Evolutionary conservation across 2,797 vertebrate species (phyloP).

Genomic region (Sebastes goodei): DNA sequence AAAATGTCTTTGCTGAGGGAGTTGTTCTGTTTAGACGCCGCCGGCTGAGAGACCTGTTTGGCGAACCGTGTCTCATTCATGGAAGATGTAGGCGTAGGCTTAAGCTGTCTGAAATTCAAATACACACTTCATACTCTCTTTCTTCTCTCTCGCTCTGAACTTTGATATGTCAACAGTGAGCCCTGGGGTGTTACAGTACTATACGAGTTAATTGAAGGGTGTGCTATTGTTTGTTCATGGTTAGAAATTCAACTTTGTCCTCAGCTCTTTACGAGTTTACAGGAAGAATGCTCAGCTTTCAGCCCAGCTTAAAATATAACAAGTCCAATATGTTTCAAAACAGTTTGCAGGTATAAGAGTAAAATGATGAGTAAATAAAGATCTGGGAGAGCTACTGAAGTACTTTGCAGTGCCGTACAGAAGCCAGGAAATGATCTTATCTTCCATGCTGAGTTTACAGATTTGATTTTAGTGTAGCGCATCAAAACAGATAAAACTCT

Average conservation of each 20-base stretch:
- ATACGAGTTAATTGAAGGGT: background rate
- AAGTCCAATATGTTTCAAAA: background rate
- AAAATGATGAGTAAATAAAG: background rate
- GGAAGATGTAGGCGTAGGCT: constrained; percentile 10
- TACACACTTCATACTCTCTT: background rate
- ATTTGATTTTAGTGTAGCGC: background rate
- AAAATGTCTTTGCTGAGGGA: background rate
- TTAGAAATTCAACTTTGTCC: background rate
- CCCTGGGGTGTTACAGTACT: background rate
- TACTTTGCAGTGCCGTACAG: background rate
- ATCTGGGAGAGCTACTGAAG: background rate
- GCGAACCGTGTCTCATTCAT: constrained; percentile 42
- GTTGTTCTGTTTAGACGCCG: background rate
- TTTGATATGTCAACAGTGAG: constrained; percentile 43
- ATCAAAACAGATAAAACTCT: background rate
- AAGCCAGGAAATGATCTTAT: background rate
- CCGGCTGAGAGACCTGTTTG: constrained; percentile 39
- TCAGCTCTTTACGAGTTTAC: background rate
- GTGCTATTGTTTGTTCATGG: constrained; percentile 9
- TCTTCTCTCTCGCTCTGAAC: constrained; percentile 20
- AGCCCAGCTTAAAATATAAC: background rate
- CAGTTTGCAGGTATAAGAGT: background rate
- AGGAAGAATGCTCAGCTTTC: background rate
- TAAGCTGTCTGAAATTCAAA: constrained; percentile 11
- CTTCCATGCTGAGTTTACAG: background rate